Evolutionary conservation across 1,140 invertebrate species (phyloP), one percentile per base, ranked within the genome.

Genomic region (Aphelinus atriplicis): DNA sequence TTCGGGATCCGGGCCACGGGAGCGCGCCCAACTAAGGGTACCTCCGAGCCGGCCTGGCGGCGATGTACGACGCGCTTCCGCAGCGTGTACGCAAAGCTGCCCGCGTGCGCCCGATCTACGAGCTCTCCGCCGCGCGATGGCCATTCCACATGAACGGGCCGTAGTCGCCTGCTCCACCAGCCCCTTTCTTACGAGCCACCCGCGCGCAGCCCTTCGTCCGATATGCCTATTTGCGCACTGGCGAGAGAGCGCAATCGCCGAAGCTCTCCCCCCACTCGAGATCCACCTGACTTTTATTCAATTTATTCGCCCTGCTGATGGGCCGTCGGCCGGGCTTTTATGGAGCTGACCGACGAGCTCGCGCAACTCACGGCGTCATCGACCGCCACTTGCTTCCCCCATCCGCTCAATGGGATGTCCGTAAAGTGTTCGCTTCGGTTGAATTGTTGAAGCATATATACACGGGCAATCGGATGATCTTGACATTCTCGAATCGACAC

Each of bases 1-100:
- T 77, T 73, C 77, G 75, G 51, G 63, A 53, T 51, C 77, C 76
- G 74, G 65, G 58, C 71, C 65, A 46, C 1, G 43, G 58, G 26
- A 76, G 48, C 76, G 60, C 60, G 60, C 61, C 48, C n/a, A 45
- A n/a, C 46, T 61, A 81, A 81, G 78, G 79, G 78, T 71, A 81
- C 80, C 79, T 81, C 71, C 78, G 80, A 78, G 79, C 26, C 69
- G 56, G 48, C 5, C 26, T 26, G 26, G 26, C 45, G 64, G 56
- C 56, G 56, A 5, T 45, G 61, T 63, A n/a, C 64, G 26, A 53
- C 3, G 60, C 9, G 51, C 47, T 71, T 63, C 51, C 60, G 51
- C 7, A 4, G 3, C n/a, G 58, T 57, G 42, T 42, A 63, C 69
- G 69, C 51, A 63, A 26, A 26, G 51, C 43, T 56, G 45, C 5